phyloP scores from a whole-genome alignment of 2,113 vertebrate species.

The Vanacampus margaritifer region DNA sequence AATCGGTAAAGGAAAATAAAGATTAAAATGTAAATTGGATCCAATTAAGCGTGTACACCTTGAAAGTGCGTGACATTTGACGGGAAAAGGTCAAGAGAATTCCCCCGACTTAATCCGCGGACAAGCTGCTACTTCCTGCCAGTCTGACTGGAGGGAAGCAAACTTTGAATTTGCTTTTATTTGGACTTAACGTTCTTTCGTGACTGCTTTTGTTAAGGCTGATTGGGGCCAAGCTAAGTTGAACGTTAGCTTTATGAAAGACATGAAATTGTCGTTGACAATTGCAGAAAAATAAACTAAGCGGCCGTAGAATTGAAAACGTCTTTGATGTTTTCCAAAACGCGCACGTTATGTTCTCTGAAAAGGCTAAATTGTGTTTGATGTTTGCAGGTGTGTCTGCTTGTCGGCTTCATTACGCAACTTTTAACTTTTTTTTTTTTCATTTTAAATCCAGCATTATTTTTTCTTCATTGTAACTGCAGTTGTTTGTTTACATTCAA shows the following conservation, averaged over 20 bases:
- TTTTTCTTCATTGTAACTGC: too few relatives aligned
- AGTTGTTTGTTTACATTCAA: too few relatives aligned
- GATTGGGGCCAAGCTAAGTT: not conserved
- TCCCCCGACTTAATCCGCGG: constrained; percentile 47
- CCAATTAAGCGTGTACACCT: constrained; percentile 66
- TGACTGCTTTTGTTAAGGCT: not conserved
- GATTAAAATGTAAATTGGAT: constrained; percentile 54
- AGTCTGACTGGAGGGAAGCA: not conserved
- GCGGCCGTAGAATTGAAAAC: too few relatives aligned
- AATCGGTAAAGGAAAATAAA: constrained; percentile 24
- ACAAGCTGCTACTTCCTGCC: not conserved
- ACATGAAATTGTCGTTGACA: too few relatives aligned
- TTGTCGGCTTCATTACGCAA: too few relatives aligned
- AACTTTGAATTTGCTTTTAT: not conserved
- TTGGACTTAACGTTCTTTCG: not conserved
- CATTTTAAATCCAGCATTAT: too few relatives aligned
- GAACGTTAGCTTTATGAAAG: not conserved
- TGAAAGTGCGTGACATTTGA: constrained; percentile 67
- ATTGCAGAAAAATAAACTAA: too few relatives aligned
- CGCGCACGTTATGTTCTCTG: too few relatives aligned
- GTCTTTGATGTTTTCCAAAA: too few relatives aligned
- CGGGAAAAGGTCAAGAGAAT: constrained; percentile 73
- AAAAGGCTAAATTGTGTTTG: too few relatives aligned
- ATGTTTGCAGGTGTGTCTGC: too few relatives aligned
- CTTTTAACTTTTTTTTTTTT: too few relatives aligned